These are phyloP conservation scores for Hanleya hanleyi DNA, from an alignment of 2,888 invertebrate genomes.

Conservation along the genomic window DNA sequence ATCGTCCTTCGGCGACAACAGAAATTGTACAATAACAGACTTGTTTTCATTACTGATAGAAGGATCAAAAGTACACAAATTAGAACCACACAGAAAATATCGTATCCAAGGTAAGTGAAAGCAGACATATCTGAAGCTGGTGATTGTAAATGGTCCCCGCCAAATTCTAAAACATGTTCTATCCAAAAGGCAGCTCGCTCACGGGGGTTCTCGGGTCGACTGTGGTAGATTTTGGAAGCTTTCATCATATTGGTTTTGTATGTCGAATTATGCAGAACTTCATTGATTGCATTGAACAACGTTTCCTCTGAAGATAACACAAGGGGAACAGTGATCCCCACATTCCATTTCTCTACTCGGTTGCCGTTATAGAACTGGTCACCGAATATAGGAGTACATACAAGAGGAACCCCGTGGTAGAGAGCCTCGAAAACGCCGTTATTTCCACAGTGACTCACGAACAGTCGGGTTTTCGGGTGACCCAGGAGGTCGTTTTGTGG, in stretches of 20 bases:
- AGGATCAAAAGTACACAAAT: not conserved
- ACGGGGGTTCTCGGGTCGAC: conserved; percentile 29
- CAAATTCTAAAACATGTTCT: conserved; percentile 54
- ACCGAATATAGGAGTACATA: conserved; percentile 42
- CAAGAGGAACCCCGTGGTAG: conserved; percentile 52
- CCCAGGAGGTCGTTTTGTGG: conserved; percentile 51
- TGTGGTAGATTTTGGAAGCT: conserved; percentile 38
- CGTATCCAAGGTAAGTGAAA: not conserved
- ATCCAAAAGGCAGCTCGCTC: conserved; percentile 52
- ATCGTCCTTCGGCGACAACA: too few species aligned
- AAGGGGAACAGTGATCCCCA: conserved; percentile 39
- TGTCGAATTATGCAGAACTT: conserved; percentile 29
- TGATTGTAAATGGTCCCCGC: conserved; percentile 47
- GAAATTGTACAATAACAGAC: too few species aligned
- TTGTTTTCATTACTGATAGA: not conserved
- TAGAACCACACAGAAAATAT: not conserved
- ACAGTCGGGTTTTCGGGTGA: conserved; percentile 43
- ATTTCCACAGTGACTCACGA: conserved; percentile 54
- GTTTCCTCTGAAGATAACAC: conserved; percentile 23
- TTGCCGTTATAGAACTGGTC: conserved; percentile 48
- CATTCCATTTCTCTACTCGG: conserved; percentile 35
- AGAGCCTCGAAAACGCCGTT: conserved; percentile 51
- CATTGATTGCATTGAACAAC: conserved; percentile 28
- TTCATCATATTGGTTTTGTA: conserved; percentile 34
- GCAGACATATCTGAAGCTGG: conserved; percentile 16